Percentiles rank a stretch among this genome's conserved stretches.
phyloP scores from a whole-genome alignment of 2,113 vertebrate genomes.

The Podocnemis expansa region DNA sequence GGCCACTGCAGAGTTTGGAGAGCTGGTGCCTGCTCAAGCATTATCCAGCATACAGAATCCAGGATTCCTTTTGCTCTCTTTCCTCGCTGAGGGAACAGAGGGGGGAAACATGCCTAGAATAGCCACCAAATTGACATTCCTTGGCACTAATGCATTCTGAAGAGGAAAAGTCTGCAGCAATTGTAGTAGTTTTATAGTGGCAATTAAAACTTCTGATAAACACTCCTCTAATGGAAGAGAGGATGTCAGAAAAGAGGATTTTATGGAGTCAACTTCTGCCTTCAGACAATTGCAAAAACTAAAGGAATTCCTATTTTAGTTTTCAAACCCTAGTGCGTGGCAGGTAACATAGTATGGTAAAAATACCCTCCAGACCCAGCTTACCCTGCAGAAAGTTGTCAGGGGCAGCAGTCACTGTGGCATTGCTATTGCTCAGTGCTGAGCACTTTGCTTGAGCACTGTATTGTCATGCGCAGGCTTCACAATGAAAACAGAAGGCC shows the following conservation, averaged over 20 bases:
- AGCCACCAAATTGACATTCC: background rate
- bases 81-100: background rate
- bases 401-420: background rate
- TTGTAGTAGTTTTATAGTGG: background rate
- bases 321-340: background rate
- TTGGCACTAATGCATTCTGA: background rate
- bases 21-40: background rate
- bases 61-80: background rate
- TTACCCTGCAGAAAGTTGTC: background rate
- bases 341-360: too few relatives aligned
- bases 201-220: background rate
- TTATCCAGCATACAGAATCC: rapidly evolving
- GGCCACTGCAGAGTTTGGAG: background rate
- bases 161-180: background rate
- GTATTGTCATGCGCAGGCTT: background rate
- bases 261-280: background rate
- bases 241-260: background rate
- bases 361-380: background rate
- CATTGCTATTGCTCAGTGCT: background rate
- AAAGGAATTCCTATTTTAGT: background rate
- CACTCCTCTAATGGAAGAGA: background rate
- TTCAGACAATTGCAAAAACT: background rate
- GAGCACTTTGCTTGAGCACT: background rate
- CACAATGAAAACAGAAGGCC: background rate
- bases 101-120: background rate